Conservation (phyloP, 2,888 invertebrate genomes). For the Hypselothyrea guttata region DNA sequence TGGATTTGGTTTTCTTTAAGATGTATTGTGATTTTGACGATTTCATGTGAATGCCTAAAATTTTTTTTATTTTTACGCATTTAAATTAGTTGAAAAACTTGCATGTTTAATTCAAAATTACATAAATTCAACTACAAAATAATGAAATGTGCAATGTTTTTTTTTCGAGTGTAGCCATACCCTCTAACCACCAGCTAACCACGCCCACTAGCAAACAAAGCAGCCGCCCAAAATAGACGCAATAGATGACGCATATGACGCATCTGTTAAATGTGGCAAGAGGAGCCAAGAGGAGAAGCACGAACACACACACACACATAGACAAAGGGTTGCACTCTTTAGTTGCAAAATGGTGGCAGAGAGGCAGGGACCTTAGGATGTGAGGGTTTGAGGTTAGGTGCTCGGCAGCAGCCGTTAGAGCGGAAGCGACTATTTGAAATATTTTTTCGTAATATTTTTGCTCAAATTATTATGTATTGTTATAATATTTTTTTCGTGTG, state of each 20-base stretch:
- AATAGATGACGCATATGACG: conserved; percentile 71
- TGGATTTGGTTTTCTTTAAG: too few relatives aligned
- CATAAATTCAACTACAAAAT: too few relatives aligned
- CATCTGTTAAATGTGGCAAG: conserved; percentile 21
- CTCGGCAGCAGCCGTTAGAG: conserved; percentile 45
- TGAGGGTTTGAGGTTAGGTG: too few relatives aligned
- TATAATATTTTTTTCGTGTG: conserved; percentile 49
- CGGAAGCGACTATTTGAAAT: conserved; percentile 75
- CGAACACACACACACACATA: conserved; percentile 26
- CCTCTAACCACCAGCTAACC: neutral
- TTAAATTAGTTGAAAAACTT: too few relatives aligned
- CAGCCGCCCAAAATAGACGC: conserved; percentile 65
- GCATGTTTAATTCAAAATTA: too few relatives aligned
- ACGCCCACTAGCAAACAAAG: neutral
- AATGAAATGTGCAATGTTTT: too few relatives aligned
- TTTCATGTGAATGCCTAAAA: too few relatives aligned
- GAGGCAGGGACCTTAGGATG: too few relatives aligned
- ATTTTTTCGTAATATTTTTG: conserved; percentile 71
- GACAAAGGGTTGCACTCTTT: conserved; percentile 28
- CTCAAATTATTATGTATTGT: conserved; percentile 76
- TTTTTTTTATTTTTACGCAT: too few relatives aligned
- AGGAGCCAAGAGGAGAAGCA: conserved; percentile 29
- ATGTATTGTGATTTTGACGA: too few relatives aligned
- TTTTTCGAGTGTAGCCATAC: too few relatives aligned
- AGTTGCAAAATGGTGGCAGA: neutral